phyloP scores from a whole-genome alignment of 2,888 invertebrate species.

The Agriopis aurantiaria region DNA sequence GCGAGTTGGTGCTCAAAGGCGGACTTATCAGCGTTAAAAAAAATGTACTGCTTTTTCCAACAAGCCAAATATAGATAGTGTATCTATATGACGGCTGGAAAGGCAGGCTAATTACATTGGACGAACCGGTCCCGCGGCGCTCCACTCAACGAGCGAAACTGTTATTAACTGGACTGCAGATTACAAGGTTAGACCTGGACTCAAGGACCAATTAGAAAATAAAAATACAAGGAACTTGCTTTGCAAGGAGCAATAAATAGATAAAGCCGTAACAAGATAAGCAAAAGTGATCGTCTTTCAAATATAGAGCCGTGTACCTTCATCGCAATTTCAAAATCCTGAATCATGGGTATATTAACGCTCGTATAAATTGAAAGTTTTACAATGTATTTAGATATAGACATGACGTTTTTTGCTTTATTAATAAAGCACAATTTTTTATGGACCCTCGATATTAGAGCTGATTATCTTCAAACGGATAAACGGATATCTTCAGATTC shows the following conservation, averaged over 20 bases:
- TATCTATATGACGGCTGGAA: constrained; percentile 25
- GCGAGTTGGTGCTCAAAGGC: too few species aligned
- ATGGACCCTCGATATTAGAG: too few species aligned
- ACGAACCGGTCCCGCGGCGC: constrained; percentile 49
- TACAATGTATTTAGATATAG: too few species aligned
- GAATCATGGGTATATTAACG: too few species aligned
- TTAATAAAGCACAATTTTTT: too few species aligned
- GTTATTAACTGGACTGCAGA: constrained; percentile 56
- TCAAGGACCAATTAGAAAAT: constrained; percentile 31
- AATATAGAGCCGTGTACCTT: too few species aligned
- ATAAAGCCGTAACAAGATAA: not conserved
- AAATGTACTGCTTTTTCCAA: not conserved
- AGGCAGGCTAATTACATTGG: constrained; percentile 56
- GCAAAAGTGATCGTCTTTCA: not conserved
- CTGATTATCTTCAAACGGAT: too few species aligned
- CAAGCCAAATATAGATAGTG: not conserved
- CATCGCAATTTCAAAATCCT: too few species aligned
- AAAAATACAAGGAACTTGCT: constrained; percentile 10
- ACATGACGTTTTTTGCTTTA: too few species aligned
- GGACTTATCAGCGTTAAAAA: too few species aligned
- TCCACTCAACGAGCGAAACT: constrained; percentile 50
- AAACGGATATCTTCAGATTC: too few species aligned
- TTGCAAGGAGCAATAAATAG: not conserved
- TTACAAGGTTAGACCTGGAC: constrained; percentile 36
- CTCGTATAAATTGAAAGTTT: too few species aligned